Conservation (phyloP, 2,797 vertebrate genomes). For the Manis pentadactyla region DNA sequence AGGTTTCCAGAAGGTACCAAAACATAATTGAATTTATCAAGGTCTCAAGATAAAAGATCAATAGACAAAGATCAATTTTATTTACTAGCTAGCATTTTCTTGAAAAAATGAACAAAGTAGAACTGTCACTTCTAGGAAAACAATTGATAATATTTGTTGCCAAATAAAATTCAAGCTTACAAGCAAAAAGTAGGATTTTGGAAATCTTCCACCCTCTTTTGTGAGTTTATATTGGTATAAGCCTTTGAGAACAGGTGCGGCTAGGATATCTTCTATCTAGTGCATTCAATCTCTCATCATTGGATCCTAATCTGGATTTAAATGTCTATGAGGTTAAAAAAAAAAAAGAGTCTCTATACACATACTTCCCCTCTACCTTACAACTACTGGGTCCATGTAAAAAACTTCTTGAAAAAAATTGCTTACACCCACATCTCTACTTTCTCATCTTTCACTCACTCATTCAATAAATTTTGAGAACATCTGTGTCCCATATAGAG, state of each 20-base stretch:
- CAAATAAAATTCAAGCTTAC: background rate
- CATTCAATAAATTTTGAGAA: background rate
- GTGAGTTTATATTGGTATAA: background rate
- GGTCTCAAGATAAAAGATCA: background rate
- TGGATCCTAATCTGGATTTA: background rate
- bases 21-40: background rate
- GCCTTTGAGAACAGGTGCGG: background rate
- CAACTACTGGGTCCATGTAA: background rate
- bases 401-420: background rate
- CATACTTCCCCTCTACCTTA: background rate
- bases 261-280: background rate
- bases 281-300: background rate
- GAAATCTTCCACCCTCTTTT: too few relatives aligned
- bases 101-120: background rate
- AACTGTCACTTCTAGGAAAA: background rate
- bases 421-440: background rate
- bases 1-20: background rate
- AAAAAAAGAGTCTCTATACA: background rate
- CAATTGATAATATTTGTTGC: background rate
- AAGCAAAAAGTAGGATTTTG: background rate
- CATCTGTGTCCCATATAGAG: background rate
- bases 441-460: constrained; percentile 8
- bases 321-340: background rate
- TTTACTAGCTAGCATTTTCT: background rate
- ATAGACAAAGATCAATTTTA: background rate